Evolutionary conservation across 2,888 invertebrate species (phyloP).

Genomic region (Trachelus troglodyta): DNA sequence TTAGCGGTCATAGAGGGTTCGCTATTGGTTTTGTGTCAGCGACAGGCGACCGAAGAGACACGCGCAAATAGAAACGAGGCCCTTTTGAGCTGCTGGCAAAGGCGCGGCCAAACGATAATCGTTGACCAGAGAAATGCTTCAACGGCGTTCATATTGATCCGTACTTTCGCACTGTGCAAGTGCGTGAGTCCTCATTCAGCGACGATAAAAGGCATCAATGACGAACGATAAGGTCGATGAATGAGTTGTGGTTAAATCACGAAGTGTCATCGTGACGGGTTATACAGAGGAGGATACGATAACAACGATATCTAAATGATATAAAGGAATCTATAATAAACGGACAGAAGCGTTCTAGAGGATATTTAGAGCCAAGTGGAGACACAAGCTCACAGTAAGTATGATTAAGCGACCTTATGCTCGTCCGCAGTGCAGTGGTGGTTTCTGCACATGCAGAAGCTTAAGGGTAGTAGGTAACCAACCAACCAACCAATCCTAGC

Average conservation of each 20-base stretch:
- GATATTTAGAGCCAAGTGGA: neutral
- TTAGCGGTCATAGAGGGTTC: neutral
- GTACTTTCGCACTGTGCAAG: neutral
- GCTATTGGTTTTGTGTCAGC: neutral
- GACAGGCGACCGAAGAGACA: neutral
- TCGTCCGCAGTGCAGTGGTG: conserved; percentile 37
- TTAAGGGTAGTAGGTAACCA: neutral
- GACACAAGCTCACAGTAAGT: conserved; percentile 24
- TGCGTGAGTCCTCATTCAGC: neutral
- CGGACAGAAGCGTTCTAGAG: neutral
- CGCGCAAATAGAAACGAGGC: neutral
- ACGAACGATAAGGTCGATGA: neutral
- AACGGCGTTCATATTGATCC: neutral
- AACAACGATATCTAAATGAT: neutral
- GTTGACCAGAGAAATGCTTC: neutral
- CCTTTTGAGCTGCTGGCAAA: neutral
- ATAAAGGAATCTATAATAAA: neutral
- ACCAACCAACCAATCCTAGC: neutral
- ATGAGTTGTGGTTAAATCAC: neutral
- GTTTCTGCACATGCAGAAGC: neutral
- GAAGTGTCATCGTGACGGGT: neutral
- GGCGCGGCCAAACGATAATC: neutral
- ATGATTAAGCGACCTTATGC: conserved; percentile 49
- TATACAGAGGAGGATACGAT: neutral
- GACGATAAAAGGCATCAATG: neutral